Base-by-base conservation (phyloP, 1,140 invertebrate species). In the Neotoxoptera formosana region DNA sequence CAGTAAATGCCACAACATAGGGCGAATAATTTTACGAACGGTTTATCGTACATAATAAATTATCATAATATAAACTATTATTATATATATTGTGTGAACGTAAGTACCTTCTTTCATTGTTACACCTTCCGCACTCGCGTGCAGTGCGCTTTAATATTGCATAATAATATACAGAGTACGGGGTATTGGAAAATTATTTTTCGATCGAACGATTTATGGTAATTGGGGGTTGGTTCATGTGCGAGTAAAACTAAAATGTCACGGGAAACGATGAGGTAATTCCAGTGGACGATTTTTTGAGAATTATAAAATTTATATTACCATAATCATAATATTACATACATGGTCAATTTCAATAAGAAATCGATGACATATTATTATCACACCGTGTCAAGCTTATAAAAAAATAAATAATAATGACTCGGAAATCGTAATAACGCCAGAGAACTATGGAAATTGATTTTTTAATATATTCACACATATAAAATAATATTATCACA, bases 261-360 rank as follows among this genome's bases (percentile, higher is more conserved):
- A 76, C 30, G 60, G n/a, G 14, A n/a, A 30, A 76, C 60, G 60
- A n/a, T 76, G 60, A n/a, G 60, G 30, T 76, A 76, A 76, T 76
- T n/a, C 7, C 7, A 60, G 23, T 2, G 25, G 9, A n/a, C 60
- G 9, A 76, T 76, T 17, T 76, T 76, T 30, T n/a, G 60, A 76
- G 23, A n/a, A 76, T 76, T 76, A n/a, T 76, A 67, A 67, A 67
- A n/a, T n/a, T n/a, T n/a, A 67, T 76, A 76, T 76, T 76, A 76
- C 2, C 11, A 76, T 34, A 76, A 76, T 67, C n/a, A 67, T 76
- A n/a, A n/a, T 76, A 34, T 76, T 76, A n/a, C 60, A 34, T n/a
- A 76, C 60, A n/a, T n/a, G 11, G 30, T n/a, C 30, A n/a, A 67
- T 67, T 67, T n/a, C n/a, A 67, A n/a, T n/a, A n/a, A 67, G 11